A percentile compares a stretch with the other conserved stretches of the same genome.
Evolutionary conservation across 1,140 invertebrate genomes (phyloP).

Genomic region (Pogonus chalceus): DNA sequence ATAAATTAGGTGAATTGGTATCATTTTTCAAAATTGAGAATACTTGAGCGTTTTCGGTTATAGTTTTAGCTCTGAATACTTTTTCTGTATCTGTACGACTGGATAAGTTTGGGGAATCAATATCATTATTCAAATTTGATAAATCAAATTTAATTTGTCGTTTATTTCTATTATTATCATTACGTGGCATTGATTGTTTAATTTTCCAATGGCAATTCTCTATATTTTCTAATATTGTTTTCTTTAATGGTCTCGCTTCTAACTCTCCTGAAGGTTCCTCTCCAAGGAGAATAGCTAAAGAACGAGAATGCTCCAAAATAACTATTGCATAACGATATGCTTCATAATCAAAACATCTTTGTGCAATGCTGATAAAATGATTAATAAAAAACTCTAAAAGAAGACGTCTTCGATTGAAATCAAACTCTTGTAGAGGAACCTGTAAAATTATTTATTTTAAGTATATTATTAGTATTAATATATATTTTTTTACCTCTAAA

Average conservation of each 20-base stretch:
- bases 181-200: not conserved
- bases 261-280: constrained; percentile 42
- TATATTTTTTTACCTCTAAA: constrained; percentile 25
- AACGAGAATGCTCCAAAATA: constrained; percentile 54
- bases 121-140: too few relatives aligned
- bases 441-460: constrained; percentile 10
- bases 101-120: too few relatives aligned
- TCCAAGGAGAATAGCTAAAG: constrained; percentile 47
- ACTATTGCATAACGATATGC: constrained; percentile 45
- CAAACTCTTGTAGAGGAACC: constrained; percentile 25
- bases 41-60: too few relatives aligned
- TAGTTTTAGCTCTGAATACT: too few relatives aligned
- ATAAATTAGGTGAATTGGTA: too few relatives aligned
- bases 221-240: constrained; percentile 5
- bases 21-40: too few relatives aligned
- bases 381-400: constrained; percentile 55
- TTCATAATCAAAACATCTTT: constrained; percentile 42
- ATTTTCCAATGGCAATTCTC: not conserved
- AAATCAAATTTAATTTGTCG: too few relatives aligned
- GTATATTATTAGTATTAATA: constrained; percentile 17
- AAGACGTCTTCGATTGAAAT: constrained; percentile 40
- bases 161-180: too few relatives aligned
- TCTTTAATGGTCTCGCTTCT: constrained; percentile 13
- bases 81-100: too few relatives aligned
- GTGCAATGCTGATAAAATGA: constrained; percentile 57